Evolutionary conservation across 2,888 invertebrate species (phyloP).

Genomic region (Allygus modestus): DNA sequence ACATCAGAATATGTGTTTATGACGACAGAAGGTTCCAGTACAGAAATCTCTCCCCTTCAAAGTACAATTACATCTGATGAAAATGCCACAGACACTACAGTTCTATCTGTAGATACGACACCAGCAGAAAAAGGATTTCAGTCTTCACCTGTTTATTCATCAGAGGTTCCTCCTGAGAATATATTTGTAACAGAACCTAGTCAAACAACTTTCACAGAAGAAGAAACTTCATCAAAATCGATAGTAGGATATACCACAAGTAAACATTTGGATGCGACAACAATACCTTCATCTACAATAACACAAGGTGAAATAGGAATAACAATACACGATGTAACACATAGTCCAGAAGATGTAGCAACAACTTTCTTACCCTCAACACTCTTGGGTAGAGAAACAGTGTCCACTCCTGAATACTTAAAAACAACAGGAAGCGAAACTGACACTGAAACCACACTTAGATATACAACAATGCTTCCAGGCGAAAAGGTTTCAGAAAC

Average conservation of each 20-base stretch:
- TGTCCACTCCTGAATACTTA: not conserved
- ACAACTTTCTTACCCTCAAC: not conserved
- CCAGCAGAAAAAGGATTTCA: not conserved
- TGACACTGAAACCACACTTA: not conserved
- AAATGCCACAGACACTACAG: not conserved
- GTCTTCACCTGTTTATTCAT: not conserved
- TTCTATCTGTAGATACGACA: not conserved
- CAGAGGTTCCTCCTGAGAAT: not conserved
- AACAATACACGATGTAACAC: not conserved
- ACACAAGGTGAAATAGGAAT: not conserved
- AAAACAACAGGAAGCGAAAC: not conserved
- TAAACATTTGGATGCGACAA: not conserved
- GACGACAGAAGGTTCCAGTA: not conserved
- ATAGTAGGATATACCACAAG: not conserved
- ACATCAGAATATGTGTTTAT: not conserved
- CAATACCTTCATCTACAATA: not conserved
- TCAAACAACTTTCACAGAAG: not conserved
- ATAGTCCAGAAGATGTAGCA: not conserved
- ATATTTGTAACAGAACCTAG: not conserved
- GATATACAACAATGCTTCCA: not conserved
- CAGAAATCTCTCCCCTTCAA: not conserved
- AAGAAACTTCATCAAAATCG: not conserved
- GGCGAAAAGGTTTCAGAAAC: not conserved
- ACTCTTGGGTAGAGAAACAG: not conserved
- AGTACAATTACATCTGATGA: not conserved